Percentiles rank a stretch among this genome's conserved stretches.
phyloP scores from a whole-genome alignment of 2,113 vertebrate species.

The Pitta sordida region DNA sequence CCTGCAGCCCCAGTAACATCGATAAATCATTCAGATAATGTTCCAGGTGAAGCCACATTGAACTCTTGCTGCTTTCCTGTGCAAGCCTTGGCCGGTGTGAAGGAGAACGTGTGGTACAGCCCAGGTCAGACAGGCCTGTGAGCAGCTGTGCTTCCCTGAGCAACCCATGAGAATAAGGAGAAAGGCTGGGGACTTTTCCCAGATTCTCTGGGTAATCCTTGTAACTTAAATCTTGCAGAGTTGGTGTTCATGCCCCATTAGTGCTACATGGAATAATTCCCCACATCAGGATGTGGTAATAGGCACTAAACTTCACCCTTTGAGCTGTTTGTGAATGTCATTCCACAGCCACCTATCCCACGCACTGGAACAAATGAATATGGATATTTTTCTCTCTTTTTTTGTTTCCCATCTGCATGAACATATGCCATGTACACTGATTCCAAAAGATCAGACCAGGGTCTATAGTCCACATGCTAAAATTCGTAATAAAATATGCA shows the following conservation, averaged over 20 bases:
- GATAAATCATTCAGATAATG: neutral
- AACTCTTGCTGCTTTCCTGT: neutral
- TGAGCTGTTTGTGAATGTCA: neutral
- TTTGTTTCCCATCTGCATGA: conserved; percentile 60
- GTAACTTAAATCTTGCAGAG: neutral
- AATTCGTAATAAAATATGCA: conserved; percentile 57
- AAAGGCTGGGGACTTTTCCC: neutral
- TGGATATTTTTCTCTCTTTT: conserved; percentile 29
- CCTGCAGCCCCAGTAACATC: neutral
- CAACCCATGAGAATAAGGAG: neutral
- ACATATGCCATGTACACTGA: conserved; percentile 42
- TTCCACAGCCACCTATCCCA: conserved; percentile 2
- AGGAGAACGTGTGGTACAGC: neutral
- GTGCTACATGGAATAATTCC: neutral
- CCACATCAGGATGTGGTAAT: neutral
- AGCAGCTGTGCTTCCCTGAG: neutral
- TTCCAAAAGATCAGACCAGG: conserved; percentile 57
- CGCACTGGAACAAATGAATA: conserved; percentile 48
- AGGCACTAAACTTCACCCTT: neutral
- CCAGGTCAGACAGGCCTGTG: neutral
- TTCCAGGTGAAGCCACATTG: neutral
- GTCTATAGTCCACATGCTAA: conserved; percentile 46
- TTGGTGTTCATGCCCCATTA: neutral
- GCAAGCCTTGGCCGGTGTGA: neutral
- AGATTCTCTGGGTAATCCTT: neutral